A percentile compares a stretch with the other conserved stretches of the same genome.
These are phyloP conservation scores for Troglohyphantes excavatus DNA, from an alignment of 2,888 invertebrate genomes.

Conservation along the genomic window DNA sequence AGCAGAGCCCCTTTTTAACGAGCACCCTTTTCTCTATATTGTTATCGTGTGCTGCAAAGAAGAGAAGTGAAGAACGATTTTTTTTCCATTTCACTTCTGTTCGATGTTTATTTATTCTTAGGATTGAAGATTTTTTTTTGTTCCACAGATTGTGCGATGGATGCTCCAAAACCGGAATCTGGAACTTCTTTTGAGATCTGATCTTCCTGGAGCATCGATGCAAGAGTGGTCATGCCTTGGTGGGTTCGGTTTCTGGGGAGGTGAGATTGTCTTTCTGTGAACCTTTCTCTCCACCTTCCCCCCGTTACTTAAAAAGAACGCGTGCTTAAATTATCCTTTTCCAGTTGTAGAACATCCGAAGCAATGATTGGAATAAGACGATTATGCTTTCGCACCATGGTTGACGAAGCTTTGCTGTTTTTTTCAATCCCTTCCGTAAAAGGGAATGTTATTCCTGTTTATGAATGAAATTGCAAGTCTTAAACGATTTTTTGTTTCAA, in stretches of 20 bases:
- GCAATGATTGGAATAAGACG: background rate
- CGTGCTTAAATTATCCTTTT: background rate
- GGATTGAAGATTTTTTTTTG: background rate
- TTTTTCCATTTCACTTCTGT: background rate
- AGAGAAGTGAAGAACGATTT: background rate
- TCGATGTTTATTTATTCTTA: background rate
- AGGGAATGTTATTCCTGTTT: too few relatives aligned
- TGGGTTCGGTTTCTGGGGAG: conserved; percentile 20
- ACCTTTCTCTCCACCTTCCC: background rate
- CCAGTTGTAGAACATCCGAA: background rate
- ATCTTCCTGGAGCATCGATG: background rate
- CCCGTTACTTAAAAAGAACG: background rate
- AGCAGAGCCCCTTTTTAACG: conserved; percentile 32
- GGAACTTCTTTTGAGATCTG: background rate
- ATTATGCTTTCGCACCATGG: background rate
- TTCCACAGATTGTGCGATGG: background rate
- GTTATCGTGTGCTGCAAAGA: background rate
- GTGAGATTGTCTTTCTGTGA: background rate
- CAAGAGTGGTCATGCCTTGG: conserved; percentile 47
- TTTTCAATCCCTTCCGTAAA: too few relatives aligned
- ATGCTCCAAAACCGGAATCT: conserved; percentile 19
- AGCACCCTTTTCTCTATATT: background rate
- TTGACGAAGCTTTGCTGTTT: background rate
- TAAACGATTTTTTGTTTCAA: too few relatives aligned
- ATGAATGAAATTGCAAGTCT: too few relatives aligned